phyloP scores from a whole-genome alignment of 2,113 vertebrate genomes.

The Myotis lucifugus region DNA sequence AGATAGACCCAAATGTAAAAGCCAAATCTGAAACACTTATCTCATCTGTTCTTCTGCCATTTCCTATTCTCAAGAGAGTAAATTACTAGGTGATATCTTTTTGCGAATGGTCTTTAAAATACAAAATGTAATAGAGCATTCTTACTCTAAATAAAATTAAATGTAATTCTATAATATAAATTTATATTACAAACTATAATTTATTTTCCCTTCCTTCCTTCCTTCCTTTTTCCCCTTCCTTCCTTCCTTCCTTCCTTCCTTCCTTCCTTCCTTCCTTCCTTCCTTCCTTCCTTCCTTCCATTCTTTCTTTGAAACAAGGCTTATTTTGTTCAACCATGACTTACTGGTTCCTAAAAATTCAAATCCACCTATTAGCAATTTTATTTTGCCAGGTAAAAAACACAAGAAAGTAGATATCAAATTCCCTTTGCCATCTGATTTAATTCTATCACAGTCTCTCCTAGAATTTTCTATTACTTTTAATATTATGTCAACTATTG shows the following conservation, averaged over 20 bases:
- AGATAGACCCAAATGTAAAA: neutral
- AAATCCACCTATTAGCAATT: neutral
- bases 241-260: no score
- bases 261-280: neutral
- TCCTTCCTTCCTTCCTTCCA: no score
- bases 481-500: neutral
- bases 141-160: slow-evolving; percentile 12
- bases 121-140: neutral
- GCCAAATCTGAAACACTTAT: neutral
- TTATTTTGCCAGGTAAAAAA: neutral
- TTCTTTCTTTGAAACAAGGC: neutral
- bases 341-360: neutral
- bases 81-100: neutral
- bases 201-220: neutral
- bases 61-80: neutral
- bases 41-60: neutral
- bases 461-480: neutral
- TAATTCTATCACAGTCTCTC: neutral
- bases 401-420: neutral
- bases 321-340: neutral
- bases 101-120: neutral
- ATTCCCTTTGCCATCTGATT: neutral
- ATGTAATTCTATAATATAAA: neutral
- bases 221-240: no score
- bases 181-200: no score